Evolutionary conservation across 2,113 vertebrate species (phyloP), one percentile per base, ranked within the genome.

Genomic region (Oreochromis niloticus): DNA sequence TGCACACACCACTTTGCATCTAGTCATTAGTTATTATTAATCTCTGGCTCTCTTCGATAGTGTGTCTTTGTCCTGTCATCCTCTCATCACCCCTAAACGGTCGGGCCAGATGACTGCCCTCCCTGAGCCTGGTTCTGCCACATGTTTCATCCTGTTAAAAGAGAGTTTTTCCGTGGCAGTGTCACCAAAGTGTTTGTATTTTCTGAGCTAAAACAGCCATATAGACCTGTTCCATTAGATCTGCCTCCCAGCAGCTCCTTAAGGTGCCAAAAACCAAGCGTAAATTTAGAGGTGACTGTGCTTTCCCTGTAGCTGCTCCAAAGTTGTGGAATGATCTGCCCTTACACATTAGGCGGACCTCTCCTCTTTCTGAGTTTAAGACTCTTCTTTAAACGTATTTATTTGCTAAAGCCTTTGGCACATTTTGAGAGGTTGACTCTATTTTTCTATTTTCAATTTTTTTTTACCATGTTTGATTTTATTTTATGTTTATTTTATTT

Each of bases 121-220:
- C 61, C 17, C 32, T 4, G 61, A 36, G 61, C 17, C 32, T 36
- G 17, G 61, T 66, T 36, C 32, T 36, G 61, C 17, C 61, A 66
- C 32, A 66, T 17, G 32, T 12, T 63, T 66, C 32, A 12, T 66
- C 0, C 17, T 39, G 32, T 66, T 66, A 66, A 63, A n/a, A 36
- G 59, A 17, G 32, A 63, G 32, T 12, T 66, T 66, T 66, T 66
- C 17, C 32, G 5, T 0, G 1, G 32, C 32, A 39, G 17, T 39
- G 36, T 66, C 61, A 66, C 61, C 61, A 66, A 66, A 66, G 10
- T 66, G 9, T 6, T 0, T 12, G 0, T 39, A 66, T 5, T 66
- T n/a, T 39, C 61, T 39, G 0, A n/a, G 61, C 61, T 66, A 66
- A 2, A 0, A 13, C 61, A n/a, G 6, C 10, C 61, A 66, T n/a